Base-by-base conservation (phyloP, 2,113 vertebrate genomes). In the Aphyosemion australe region DNA sequence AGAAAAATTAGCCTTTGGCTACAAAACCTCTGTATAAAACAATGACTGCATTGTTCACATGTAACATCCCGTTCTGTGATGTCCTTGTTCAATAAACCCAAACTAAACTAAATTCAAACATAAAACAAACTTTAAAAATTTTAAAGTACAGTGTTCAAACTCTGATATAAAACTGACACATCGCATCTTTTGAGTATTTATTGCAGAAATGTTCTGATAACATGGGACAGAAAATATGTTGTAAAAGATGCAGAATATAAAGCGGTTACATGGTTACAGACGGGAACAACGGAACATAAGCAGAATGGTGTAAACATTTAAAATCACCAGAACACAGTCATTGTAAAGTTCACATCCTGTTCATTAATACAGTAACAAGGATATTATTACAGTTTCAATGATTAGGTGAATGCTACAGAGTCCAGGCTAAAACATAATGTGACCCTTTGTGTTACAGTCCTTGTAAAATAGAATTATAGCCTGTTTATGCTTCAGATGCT, bases 321-420 rank as follows among this genome's bases (percentile, higher is more conserved):
- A 51, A 7, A 49, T 19, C 42, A 72, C 41, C 47, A 53, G 5
- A 14, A 53, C 39, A 5, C 3, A 31, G 10, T 54, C 71, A 78
- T 74, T 87, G 80, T 72, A 74, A 83, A 80, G 69, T 68, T 31
- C 51, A 48, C 72, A 2, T 60, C n/a, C 34, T 37, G 34, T 78
- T 79, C 75, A 75, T 74, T 74, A 26, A 48, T 37, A 79, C 62
- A 73, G 12, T 55, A 50, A 14, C 11, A 53, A 76, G 31, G 11
- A 31, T 20, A 43, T 52, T 4, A 65, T 51, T 57, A 39, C 61
- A 31, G 3, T 34, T 56, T 26, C 19, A 42, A 0, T 37, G 5
- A 31, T 58, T 21, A 15, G 34, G 15, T 55, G 15, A 39, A 58
- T 72, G 60, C 56, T 65, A 32, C 60, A 69, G 54, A 57, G 56